phyloP scores from a whole-genome alignment of 2,797 vertebrate species.

The Syngnathus rostellatus region DNA sequence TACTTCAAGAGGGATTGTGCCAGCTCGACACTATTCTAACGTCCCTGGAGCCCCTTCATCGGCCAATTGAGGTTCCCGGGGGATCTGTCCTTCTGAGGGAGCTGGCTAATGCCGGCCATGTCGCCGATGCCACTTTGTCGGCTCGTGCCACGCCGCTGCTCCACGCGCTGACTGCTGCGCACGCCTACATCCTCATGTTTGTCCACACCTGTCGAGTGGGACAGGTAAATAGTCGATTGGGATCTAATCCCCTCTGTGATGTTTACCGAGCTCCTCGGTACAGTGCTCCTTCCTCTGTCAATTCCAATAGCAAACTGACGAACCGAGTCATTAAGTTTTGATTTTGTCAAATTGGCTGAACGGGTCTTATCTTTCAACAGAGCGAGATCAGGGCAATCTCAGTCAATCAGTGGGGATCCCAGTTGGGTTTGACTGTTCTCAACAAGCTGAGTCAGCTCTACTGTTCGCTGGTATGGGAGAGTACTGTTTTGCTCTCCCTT shows the following conservation, averaged over 20 bases:
- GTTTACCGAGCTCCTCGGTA: neutral
- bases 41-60: constrained; percentile 86
- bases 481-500: constrained; percentile 88
- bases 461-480: constrained; percentile 95
- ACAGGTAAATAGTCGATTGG: constrained; percentile 70
- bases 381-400: constrained; percentile 95
- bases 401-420: constrained; percentile 95
- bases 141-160: constrained; percentile 89
- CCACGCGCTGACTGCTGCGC: constrained; percentile 88
- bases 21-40: constrained; percentile 89
- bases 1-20: constrained; percentile 87
- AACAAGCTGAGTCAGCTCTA: constrained; percentile 95
- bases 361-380: constrained; percentile 51
- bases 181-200: constrained; percentile 98
- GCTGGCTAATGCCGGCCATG: constrained; percentile 85
- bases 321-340: neutral
- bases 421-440: constrained; percentile 86
- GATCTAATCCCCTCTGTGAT: neutral
- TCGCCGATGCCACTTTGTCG: constrained; percentile 86
- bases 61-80: constrained; percentile 90
- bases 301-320: neutral
- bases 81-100: constrained; percentile 90
- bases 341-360: neutral
- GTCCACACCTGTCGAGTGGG: constrained; percentile 94
- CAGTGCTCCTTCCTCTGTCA: neutral